Base-by-base conservation (phyloP, 2,888 invertebrate species). In the Amphipyra berbera region DNA sequence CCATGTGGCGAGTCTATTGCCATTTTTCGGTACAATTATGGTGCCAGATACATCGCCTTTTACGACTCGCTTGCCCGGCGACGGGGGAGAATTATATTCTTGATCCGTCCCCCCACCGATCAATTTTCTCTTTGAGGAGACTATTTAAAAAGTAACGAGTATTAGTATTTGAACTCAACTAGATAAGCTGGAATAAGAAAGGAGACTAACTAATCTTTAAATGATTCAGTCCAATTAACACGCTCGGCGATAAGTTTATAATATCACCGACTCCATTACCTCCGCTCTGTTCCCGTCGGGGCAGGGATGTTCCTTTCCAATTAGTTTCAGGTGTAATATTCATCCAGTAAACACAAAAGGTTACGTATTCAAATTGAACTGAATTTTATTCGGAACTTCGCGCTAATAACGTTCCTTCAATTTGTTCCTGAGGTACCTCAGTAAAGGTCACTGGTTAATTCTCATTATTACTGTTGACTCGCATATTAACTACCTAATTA, bases 241-340 rank as follows among this genome's bases (percentile, higher is more conserved):
- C 6, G 33, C 21, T 37, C 21, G 12, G 37, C 44, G 30, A 46
- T 52, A 27, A 7, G 41, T 37, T 44, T 7, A 37, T 33, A 30
- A 38, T 48, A 37, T 37, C 33, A 4, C 37, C 8, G 44, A 35
- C 33, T 35, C 10, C 52, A 48, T 35, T 33, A 37, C 40, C 14
- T n/a, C 7, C 2, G 45, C 40, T 10, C 13, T 13, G 13, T 13
- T n/a, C 12, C 35, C 15, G 6, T 7, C 1, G 12, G 50, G 15
- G 10, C 35, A 2, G 15, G 13, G 12, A 15, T 30, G 12, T 41
- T 12, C 27, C 41, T 42, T 8, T 13, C 40, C 50, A 55, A 62
- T 62, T 68, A 58, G 40, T 55, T 52, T 14, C 8, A 48, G 58
- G 37, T 61, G 47, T 65, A 61, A 48, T 58, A 41, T 35, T 40